Evolutionary conservation across 2,888 invertebrate genomes (phyloP).

Genomic region (Diadromus collaris): DNA sequence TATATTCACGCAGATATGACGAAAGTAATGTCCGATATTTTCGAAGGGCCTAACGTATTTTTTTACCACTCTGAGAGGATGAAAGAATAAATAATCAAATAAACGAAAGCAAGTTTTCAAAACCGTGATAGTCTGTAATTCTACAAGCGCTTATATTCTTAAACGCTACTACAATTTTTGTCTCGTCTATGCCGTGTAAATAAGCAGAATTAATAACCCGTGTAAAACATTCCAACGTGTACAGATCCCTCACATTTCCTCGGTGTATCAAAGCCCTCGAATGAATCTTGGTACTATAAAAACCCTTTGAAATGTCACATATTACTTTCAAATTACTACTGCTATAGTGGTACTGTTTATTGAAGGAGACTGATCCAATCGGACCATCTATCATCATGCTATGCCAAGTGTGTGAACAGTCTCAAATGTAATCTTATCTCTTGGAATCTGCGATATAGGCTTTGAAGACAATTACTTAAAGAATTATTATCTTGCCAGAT

Average conservation of each 20-base stretch:
- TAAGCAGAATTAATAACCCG: slow-evolving; percentile 25
- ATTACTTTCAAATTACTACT: slow-evolving; percentile 58
- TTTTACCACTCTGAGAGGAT: slow-evolving; percentile 62
- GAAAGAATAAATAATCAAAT: slow-evolving; percentile 35
- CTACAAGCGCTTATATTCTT: slow-evolving; percentile 29
- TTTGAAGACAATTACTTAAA: slow-evolving; percentile 3
- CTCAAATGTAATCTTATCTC: neutral
- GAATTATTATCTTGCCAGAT: neutral
- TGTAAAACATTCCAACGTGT: slow-evolving; percentile 44
- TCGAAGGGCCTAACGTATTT: slow-evolving; percentile 67
- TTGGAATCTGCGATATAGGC: neutral
- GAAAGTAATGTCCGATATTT: slow-evolving; percentile 68
- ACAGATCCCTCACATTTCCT: slow-evolving; percentile 33
- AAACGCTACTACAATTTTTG: slow-evolving; percentile 5
- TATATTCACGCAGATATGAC: slow-evolving; percentile 54
- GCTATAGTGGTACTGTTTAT: slow-evolving; percentile 14
- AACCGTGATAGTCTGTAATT: slow-evolving; percentile 46
- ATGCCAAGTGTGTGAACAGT: neutral
- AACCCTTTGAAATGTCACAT: slow-evolving; percentile 62
- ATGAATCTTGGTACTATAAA: slow-evolving; percentile 39
- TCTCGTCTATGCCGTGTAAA: slow-evolving; percentile 39
- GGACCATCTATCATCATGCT: slow-evolving; percentile 30
- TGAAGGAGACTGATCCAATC: slow-evolving; percentile 17
- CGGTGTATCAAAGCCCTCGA: slow-evolving; percentile 23
- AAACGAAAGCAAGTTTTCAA: slow-evolving; percentile 41